Evolutionary conservation across 2,113 vertebrate genomes (phyloP).

Genomic region (Rhea pennata): DNA sequence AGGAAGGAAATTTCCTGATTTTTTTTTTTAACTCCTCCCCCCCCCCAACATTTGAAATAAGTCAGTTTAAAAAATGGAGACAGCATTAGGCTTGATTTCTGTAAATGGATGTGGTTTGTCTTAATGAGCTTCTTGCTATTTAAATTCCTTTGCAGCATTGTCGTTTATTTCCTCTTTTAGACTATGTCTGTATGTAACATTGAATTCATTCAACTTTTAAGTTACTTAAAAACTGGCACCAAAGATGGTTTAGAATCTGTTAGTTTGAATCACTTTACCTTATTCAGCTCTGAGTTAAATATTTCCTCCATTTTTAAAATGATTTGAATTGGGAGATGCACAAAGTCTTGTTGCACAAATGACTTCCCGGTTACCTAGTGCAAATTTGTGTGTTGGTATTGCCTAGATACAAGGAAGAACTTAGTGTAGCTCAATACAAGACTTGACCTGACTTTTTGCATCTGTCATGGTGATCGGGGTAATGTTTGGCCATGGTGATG

Average conservation of each 20-base stretch:
- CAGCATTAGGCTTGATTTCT: neutral
- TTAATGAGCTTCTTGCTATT: conserved; percentile 6
- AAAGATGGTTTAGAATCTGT: neutral
- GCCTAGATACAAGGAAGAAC: neutral
- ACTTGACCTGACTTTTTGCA: neutral
- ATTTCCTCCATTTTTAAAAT: neutral
- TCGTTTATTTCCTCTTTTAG: conserved; percentile 28
- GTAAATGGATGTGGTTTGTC: neutral
- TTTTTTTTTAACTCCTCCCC: neutral
- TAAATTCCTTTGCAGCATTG: neutral
- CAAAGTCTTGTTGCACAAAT: neutral
- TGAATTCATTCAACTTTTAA: neutral
- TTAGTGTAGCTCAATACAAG: rapidly evolving
- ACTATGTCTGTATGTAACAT: neutral
- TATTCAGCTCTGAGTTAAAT: neutral
- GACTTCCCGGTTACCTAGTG: rapidly evolving
- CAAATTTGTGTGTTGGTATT: neutral
- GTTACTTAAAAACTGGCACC: conserved; percentile 34
- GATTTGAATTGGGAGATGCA: neutral
- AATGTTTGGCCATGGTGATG: rapidly evolving
- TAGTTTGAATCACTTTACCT: neutral
- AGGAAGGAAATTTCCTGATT: neutral
- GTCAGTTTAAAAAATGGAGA: neutral
- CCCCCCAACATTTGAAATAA: neutral
- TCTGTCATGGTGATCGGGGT: rapidly evolving